Percentiles rank a stretch among this genome's conserved stretches.
These are phyloP conservation scores for Peromyscus aztecus DNA, from an alignment of 2,797 vertebrate species.

Conservation along the genomic window DNA sequence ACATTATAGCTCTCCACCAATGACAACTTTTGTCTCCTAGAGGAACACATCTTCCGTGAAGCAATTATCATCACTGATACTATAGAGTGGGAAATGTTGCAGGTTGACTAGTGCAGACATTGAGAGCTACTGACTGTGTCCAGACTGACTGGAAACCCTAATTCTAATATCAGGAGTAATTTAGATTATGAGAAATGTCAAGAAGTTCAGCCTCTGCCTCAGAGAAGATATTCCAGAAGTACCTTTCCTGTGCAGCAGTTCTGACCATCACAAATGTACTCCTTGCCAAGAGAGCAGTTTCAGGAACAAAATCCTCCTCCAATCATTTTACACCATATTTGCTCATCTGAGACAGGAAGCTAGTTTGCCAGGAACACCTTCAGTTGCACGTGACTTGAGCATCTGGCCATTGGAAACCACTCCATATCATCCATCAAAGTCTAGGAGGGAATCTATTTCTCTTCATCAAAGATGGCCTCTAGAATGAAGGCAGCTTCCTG, in stretches of 20 bases:
- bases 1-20: constrained; percentile 95
- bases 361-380: constrained; percentile 95
- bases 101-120: constrained; percentile 92
- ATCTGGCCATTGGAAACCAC: constrained; percentile 93
- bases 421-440: constrained; percentile 95
- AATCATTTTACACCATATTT: constrained; percentile 94
- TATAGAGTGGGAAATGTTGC: constrained; percentile 95
- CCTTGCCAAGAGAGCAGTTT: constrained; percentile 93
- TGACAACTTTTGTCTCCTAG: constrained; percentile 90
- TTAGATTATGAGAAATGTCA: constrained; percentile 91
- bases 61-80: constrained; percentile 92
- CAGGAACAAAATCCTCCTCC: constrained; percentile 93
- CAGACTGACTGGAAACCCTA: constrained; percentile 84
- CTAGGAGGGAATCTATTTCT: constrained; percentile 96
- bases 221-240: constrained; percentile 92
- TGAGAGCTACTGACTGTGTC: constrained; percentile 85
- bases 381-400: constrained; percentile 91
- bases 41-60: constrained; percentile 91
- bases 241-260: constrained; percentile 94
- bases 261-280: constrained; percentile 96
- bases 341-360: constrained; percentile 96
- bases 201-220: constrained; percentile 92
- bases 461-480: constrained; percentile 92
- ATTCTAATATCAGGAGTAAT: constrained; percentile 91
- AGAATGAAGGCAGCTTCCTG: constrained; percentile 90